Percentiles rank a stretch among this genome's conserved stretches.
phyloP scores from a whole-genome alignment of 2,888 invertebrate genomes.

The Ennomos erosarius region DNA sequence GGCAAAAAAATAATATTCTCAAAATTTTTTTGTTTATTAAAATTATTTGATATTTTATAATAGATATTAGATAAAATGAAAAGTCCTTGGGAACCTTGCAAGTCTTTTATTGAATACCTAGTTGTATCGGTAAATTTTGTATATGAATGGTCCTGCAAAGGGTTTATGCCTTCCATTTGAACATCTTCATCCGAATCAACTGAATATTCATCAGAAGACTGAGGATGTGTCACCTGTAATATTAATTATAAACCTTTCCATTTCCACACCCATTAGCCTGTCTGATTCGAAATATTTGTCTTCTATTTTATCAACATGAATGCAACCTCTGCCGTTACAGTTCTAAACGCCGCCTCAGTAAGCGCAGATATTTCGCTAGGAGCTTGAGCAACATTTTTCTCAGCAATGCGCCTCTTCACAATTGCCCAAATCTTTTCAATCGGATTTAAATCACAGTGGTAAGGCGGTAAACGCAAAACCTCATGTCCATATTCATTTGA shows the following conservation, averaged over 20 bases:
- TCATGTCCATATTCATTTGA: constrained; percentile 25
- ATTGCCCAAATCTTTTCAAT: constrained; percentile 28
- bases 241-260: constrained; percentile 24
- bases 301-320: constrained; percentile 23
- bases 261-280: constrained; percentile 22
- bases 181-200: constrained; percentile 22
- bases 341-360: constrained; percentile 27
- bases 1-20: too few relatives aligned
- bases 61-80: constrained; percentile 18
- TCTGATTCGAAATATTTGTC: constrained; percentile 28
- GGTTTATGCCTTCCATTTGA: constrained; percentile 28
- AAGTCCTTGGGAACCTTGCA: constrained; percentile 16
- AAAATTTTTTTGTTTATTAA: too few relatives aligned
- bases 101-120: constrained; percentile 27
- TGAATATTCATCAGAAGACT: constrained; percentile 20
- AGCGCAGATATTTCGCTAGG: constrained; percentile 20
- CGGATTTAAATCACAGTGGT: constrained; percentile 23
- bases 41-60: too few relatives aligned
- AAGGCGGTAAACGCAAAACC: constrained; percentile 22
- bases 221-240: constrained; percentile 12
- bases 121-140: constrained; percentile 23
- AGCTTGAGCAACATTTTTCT: constrained; percentile 30
- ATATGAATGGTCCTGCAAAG: constrained; percentile 28
- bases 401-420: constrained; percentile 29
- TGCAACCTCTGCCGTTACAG: constrained; percentile 25